phyloP scores from a whole-genome alignment of 2,113 vertebrate species.

The Heptranchias perlo region DNA sequence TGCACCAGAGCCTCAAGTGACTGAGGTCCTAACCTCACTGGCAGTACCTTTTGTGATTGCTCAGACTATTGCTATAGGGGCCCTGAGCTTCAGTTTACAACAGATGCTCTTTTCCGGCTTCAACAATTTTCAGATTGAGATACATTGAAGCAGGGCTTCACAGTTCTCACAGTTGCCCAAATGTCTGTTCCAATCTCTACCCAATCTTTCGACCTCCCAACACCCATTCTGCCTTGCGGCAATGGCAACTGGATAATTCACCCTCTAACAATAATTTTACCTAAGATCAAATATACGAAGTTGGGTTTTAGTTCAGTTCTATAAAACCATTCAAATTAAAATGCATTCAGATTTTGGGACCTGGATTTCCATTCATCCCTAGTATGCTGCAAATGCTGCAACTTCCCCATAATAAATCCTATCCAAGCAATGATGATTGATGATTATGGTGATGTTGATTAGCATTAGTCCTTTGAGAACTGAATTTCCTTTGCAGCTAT shows the following conservation, averaged over 20 bases:
- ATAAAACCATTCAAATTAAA: background rate
- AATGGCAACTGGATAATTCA: background rate
- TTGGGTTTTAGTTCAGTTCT: background rate
- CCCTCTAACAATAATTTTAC: background rate
- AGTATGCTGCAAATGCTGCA: background rate
- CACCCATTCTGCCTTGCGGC: background rate
- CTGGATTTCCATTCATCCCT: background rate
- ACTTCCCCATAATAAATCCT: background rate
- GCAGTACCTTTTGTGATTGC: background rate
- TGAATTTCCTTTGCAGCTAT: background rate
- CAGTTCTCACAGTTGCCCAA: background rate
- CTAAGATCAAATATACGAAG: background rate
- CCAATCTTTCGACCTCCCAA: background rate
- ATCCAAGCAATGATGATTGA: constrained; percentile 8
- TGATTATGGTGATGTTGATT: background rate
- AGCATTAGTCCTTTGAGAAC: background rate
- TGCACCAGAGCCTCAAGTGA: background rate
- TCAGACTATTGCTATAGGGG: too few relatives aligned
- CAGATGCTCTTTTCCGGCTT: background rate
- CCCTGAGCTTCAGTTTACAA: background rate
- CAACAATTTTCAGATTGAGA: background rate
- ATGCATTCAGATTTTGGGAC: background rate
- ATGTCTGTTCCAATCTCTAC: background rate
- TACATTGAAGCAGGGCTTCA: background rate
- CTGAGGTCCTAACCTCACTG: background rate